Percentiles rank a stretch among this genome's conserved stretches.
Evolutionary conservation across 2,113 vertebrate genomes (phyloP).

Genomic region (Catharus bicknelli): DNA sequence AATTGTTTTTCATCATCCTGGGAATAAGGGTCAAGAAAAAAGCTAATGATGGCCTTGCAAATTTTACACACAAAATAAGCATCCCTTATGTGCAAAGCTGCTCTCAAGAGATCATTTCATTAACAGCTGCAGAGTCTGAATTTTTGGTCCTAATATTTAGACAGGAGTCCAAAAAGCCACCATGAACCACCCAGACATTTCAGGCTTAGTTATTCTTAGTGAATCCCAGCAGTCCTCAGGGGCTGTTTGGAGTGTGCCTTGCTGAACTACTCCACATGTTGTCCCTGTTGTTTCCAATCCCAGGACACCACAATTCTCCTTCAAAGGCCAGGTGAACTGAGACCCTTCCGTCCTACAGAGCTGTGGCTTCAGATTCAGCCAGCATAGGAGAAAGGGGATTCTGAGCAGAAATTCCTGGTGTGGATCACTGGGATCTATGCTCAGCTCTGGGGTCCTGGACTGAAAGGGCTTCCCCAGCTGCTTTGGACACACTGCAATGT

Average conservation of each 20-base stretch:
- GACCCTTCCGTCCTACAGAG: background rate
- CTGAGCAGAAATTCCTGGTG: background rate
- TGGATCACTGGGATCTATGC: background rate
- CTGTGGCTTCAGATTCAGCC: background rate
- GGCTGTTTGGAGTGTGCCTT: background rate
- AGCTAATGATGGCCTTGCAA: constrained; percentile 11
- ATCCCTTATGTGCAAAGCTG: background rate
- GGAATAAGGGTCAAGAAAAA: constrained; percentile 37
- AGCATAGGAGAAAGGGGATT: background rate
- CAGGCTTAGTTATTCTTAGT: background rate
- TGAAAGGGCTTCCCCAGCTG: background rate
- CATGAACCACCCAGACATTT: rapidly evolving
- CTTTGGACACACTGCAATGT: rapidly evolving
- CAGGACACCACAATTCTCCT: background rate
- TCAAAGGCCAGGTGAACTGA: background rate
- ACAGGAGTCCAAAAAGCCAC: background rate
- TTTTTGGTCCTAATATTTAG: background rate
- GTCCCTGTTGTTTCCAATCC: background rate
- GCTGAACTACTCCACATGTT: background rate
- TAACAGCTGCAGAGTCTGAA: background rate
- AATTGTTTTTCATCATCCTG: constrained; percentile 35
- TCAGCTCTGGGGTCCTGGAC: background rate
- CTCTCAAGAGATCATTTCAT: constrained; percentile 8
- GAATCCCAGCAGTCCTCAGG: background rate
- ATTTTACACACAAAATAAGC: constrained; percentile 11